Percentiles rank a stretch among this genome's conserved stretches.
These are phyloP conservation scores for Brachylomia viminalis DNA, from an alignment of 2,888 invertebrate genomes.

Conservation along the genomic window DNA sequence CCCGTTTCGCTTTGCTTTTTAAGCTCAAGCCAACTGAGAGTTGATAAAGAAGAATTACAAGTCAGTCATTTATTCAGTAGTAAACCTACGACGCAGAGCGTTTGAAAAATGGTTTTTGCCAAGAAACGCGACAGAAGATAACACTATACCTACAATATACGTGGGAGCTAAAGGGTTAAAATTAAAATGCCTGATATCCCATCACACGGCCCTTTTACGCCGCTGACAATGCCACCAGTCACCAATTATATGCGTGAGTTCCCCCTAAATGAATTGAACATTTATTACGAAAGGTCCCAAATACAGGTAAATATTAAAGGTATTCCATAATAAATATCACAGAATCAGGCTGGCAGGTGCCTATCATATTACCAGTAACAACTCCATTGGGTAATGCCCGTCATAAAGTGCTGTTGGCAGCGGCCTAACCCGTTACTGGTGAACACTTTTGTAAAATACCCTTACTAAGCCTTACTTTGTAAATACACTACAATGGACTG, in stretches of 20 bases:
- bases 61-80: background rate
- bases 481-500: slow-evolving; percentile 23
- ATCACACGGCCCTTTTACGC: background rate
- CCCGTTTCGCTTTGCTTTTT: background rate
- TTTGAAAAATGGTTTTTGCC: background rate
- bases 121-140: background rate
- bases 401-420: slow-evolving; percentile 16
- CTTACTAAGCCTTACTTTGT: slow-evolving; percentile 50
- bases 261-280: background rate
- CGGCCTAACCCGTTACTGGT: slow-evolving; percentile 17
- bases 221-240: background rate
- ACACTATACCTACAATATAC: background rate
- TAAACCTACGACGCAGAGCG: background rate
- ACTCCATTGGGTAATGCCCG: slow-evolving; percentile 21
- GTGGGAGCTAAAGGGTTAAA: background rate
- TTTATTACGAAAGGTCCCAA: background rate
- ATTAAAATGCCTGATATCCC: background rate
- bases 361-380: slow-evolving; percentile 10
- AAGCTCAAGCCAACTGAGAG: background rate
- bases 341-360: background rate
- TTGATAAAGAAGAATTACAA: background rate
- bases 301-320: background rate
- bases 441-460: slow-evolving; percentile 28
- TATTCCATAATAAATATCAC: background rate
- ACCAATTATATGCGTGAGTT: background rate